Evolutionary conservation across 2,113 vertebrate genomes (phyloP).

Genomic region (Hippocampus comes): DNA sequence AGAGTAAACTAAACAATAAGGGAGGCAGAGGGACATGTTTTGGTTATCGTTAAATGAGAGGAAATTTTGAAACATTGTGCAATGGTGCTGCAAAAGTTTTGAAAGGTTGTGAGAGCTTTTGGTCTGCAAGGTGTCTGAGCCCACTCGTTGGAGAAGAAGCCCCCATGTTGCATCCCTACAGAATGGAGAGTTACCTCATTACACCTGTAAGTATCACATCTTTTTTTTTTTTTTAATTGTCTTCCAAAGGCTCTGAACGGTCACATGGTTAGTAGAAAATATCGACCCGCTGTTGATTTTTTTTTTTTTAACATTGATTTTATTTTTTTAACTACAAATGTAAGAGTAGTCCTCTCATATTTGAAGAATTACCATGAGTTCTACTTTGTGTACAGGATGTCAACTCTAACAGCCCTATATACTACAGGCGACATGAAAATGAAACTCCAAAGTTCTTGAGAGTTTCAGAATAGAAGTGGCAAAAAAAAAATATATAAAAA

Average conservation of each 20-base stretch:
- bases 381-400: conserved; percentile 33
- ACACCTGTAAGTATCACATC: conserved; percentile 73
- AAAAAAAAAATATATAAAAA: conserved; percentile 17
- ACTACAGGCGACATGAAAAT: conserved; percentile 49
- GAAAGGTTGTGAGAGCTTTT: conserved; percentile 72
- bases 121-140: conserved; percentile 55
- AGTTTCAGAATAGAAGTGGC: conserved; percentile 51
- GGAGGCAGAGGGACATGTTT: conserved; percentile 44
- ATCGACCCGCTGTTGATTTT: background rate
- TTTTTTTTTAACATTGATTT: background rate
- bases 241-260: background rate
- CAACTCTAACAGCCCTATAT: conserved; percentile 47
- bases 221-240: conserved; percentile 13
- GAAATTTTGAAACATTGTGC: conserved; percentile 79
- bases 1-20: conserved; percentile 31
- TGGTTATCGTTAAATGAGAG: conserved; percentile 72
- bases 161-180: conserved; percentile 79
- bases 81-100: conserved; percentile 77
- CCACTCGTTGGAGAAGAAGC: conserved; percentile 58
- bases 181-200: conserved; percentile 82
- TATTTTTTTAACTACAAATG: background rate
- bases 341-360: background rate
- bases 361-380: conserved; percentile 30
- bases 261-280: background rate
- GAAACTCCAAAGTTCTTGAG: conserved; percentile 51